These are phyloP conservation scores for Cyclophora albipunctata DNA, from an alignment of 2,888 invertebrate genomes.

Conservation along the genomic window DNA sequence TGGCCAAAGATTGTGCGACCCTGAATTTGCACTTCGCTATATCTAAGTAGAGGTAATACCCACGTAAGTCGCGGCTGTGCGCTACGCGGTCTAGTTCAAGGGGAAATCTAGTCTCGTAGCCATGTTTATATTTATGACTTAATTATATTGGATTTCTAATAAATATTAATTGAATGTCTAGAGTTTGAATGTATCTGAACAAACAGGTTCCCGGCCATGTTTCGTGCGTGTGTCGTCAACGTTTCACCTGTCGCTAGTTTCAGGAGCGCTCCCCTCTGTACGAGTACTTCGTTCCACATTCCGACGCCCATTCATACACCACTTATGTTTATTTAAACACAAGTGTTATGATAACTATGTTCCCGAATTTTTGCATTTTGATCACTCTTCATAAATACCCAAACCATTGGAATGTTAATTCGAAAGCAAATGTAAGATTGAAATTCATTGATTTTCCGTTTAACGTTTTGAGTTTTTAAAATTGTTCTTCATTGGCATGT, in stretches of 20 bases:
- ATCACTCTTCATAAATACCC: slow-evolving; percentile 13
- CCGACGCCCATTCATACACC: slow-evolving; percentile 6
- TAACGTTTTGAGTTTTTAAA: slow-evolving; percentile 22
- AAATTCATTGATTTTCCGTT: slow-evolving; percentile 15
- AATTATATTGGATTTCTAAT: background rate
- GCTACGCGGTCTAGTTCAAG: slow-evolving; percentile 39
- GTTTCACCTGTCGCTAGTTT: slow-evolving; percentile 23
- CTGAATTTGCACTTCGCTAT: too few relatives aligned
- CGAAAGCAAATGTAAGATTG: slow-evolving; percentile 13
- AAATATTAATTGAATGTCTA: too few relatives aligned
- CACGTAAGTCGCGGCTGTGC: slow-evolving; percentile 1
- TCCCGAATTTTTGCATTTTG: slow-evolving; percentile 21
- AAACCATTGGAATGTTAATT: slow-evolving; percentile 16
- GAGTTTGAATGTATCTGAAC: too few relatives aligned
- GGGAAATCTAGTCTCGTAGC: slow-evolving; percentile 24
- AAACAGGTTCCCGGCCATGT: too few relatives aligned
- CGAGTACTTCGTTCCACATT: slow-evolving; percentile 19
- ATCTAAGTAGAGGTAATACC: too few relatives aligned
- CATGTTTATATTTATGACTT: background rate
- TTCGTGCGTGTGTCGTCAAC: background rate
- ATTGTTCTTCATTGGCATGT: slow-evolving; percentile 50
- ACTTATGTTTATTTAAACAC: slow-evolving; percentile 16
- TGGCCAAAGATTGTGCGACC: background rate
- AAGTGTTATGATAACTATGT: slow-evolving; percentile 16
- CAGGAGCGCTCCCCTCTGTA: slow-evolving; percentile 18